Evolutionary conservation across 2,113 vertebrate genomes (phyloP).

Genomic region (Phylloscopus trochiloides): DNA sequence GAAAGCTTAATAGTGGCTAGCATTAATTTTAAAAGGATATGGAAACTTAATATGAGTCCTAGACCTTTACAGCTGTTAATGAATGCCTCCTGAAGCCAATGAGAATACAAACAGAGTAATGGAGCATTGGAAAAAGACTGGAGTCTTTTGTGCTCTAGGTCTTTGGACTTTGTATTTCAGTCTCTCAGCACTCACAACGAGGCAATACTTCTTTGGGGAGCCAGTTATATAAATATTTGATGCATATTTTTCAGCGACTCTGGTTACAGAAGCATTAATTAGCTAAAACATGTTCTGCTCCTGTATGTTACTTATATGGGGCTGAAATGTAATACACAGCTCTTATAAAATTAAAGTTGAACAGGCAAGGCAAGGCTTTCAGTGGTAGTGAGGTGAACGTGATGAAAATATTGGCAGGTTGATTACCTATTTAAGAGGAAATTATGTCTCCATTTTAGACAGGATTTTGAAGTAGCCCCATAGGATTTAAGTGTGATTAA

Average conservation of each 20-base stretch:
- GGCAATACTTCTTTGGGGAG: not conserved
- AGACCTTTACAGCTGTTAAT: not conserved
- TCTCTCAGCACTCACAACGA: not conserved
- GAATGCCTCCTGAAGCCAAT: not conserved
- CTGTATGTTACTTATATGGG: conserved; percentile 10
- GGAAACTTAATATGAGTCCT: not conserved
- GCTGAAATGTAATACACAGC: conserved; percentile 27
- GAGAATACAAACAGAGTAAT: not conserved
- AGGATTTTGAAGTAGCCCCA: not conserved
- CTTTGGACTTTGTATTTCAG: not conserved
- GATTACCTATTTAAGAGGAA: conserved; percentile 11
- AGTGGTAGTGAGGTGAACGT: not conserved
- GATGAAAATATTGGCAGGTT: not conserved
- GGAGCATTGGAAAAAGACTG: not conserved
- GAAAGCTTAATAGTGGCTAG: not conserved
- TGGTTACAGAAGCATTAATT: conserved; percentile 45
- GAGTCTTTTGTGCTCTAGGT: not conserved
- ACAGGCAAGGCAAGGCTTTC: not conserved
- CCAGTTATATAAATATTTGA: conserved; percentile 49
- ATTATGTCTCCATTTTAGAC: not conserved
- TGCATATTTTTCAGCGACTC: conserved; percentile 2
- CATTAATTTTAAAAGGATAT: not conserved
- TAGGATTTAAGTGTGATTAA: not conserved
- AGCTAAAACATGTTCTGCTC: conserved; percentile 4
- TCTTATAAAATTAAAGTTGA: conserved; percentile 27